phyloP scores from a whole-genome alignment of 2,113 vertebrate species.

The Eulemur rufifrons region DNA sequence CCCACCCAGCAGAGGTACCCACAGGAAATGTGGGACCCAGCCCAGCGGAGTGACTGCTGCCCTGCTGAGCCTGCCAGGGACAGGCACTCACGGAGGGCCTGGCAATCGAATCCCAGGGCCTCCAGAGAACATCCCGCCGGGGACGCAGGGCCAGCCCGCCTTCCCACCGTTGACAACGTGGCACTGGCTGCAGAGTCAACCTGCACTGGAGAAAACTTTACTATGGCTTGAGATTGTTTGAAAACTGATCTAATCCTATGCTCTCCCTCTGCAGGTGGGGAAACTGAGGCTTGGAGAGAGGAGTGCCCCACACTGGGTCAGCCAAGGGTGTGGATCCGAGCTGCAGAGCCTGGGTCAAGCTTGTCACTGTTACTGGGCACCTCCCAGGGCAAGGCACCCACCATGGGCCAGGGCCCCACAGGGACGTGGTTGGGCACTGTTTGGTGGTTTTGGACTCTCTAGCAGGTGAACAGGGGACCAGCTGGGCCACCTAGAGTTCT shows the following conservation, averaged over 20 bases:
- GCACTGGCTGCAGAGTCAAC: background rate
- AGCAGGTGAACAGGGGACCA: background rate
- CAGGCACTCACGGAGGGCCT: background rate
- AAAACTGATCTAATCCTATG: background rate
- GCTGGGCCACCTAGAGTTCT: background rate
- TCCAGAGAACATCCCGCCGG: background rate
- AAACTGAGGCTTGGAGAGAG: background rate
- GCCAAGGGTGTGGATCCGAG: background rate
- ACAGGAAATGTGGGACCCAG: background rate
- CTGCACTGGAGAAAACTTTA: background rate
- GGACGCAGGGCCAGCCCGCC: background rate
- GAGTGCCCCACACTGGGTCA: background rate
- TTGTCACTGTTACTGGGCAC: background rate
- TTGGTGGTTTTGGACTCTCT: background rate
- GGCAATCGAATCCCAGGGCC: background rate
- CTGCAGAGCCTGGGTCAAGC: background rate
- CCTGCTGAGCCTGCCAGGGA: background rate
- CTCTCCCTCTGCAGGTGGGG: background rate
- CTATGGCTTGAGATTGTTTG: background rate
- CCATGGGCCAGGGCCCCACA: background rate
- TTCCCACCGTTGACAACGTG: background rate
- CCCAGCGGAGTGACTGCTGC: background rate
- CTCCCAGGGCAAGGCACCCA: background rate
- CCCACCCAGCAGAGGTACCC: background rate
- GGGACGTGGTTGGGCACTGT: background rate